Percentiles rank a stretch among this genome's conserved stretches.
phyloP scores from a whole-genome alignment of 2,888 invertebrate genomes.

The Clusia tigrina region DNA sequence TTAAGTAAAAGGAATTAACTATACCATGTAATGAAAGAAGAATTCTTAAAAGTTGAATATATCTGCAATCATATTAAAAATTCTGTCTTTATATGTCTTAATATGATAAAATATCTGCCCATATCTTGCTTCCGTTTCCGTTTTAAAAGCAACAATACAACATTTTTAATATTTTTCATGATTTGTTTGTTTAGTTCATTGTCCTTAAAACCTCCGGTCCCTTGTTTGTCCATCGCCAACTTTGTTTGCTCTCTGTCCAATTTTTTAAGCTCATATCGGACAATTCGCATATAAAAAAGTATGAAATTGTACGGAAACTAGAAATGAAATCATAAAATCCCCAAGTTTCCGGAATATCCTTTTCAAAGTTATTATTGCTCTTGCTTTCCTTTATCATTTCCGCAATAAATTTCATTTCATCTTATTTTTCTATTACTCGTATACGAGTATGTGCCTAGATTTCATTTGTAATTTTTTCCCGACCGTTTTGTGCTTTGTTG shows the following conservation, averaged over 20 bases:
- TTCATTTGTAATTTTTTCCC: background rate
- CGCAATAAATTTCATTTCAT: conserved; percentile 15
- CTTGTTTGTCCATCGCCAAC: background rate
- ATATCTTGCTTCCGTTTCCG: conserved; percentile 1
- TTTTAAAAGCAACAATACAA: too few species aligned
- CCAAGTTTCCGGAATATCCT: background rate
- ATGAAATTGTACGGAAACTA: background rate
- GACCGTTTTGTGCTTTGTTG: background rate
- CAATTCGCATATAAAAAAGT: background rate
- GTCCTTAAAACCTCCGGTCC: background rate
- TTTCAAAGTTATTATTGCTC: background rate
- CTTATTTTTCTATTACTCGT: conserved; percentile 22
- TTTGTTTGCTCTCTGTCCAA: background rate
- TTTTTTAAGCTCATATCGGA: conserved; percentile 1
- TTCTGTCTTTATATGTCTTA: background rate
- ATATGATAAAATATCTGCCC: conserved; percentile 2
- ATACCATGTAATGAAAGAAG: too few species aligned
- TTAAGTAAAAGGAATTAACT: too few species aligned
- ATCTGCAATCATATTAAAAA: too few species aligned
- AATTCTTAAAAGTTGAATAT: too few species aligned
- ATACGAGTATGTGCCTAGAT: too few species aligned
- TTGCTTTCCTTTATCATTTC: conserved; percentile 8
- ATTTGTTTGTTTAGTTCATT: background rate
- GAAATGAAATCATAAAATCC: conserved; percentile 9
- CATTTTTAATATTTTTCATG: background rate